Conservation (phyloP, 2,888 invertebrate species). For the Hedya salicella region DNA sequence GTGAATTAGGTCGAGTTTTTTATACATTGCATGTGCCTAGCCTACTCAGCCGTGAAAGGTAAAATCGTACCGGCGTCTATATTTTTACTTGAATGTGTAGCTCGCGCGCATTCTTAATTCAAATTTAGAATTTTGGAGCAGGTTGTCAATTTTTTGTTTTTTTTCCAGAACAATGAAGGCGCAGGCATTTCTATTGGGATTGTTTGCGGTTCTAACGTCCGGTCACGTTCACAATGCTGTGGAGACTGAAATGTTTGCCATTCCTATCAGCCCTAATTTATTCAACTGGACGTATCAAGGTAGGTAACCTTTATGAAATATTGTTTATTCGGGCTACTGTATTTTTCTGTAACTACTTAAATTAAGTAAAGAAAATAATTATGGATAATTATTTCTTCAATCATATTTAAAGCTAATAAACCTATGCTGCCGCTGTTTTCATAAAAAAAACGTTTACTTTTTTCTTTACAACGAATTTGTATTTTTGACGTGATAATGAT, state of each 20-base stretch:
- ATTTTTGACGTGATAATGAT: conserved; percentile 18
- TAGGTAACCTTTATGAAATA: conserved; percentile 53
- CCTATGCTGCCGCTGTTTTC: not conserved
- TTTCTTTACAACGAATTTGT: not conserved
- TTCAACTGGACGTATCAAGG: conserved; percentile 93
- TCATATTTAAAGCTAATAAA: too few species aligned
- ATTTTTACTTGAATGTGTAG: not conserved
- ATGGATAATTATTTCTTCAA: too few species aligned
- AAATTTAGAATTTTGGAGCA: conserved; percentile 9
- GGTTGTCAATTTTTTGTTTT: conserved; percentile 44
- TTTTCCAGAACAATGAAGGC: conserved; percentile 44
- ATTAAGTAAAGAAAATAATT: too few species aligned
- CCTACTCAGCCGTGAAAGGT: conserved; percentile 43
- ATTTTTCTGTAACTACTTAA: not conserved
- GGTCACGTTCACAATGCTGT: conserved; percentile 81
- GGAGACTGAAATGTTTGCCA: conserved; percentile 91
- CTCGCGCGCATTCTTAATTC: not conserved
- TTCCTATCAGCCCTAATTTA: conserved; percentile 90
- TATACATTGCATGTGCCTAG: conserved; percentile 46
- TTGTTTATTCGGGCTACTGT: conserved; percentile 3
- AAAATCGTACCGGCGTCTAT: conserved; percentile 8
- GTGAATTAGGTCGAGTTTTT: conserved; percentile 63
- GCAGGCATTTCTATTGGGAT: conserved; percentile 35
- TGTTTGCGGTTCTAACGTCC: conserved; percentile 30
- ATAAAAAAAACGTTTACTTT: not conserved